Evolutionary conservation across 2,888 invertebrate genomes (phyloP), one percentile per base, ranked within the genome.

Genomic region (Aphodius sticticus): DNA sequence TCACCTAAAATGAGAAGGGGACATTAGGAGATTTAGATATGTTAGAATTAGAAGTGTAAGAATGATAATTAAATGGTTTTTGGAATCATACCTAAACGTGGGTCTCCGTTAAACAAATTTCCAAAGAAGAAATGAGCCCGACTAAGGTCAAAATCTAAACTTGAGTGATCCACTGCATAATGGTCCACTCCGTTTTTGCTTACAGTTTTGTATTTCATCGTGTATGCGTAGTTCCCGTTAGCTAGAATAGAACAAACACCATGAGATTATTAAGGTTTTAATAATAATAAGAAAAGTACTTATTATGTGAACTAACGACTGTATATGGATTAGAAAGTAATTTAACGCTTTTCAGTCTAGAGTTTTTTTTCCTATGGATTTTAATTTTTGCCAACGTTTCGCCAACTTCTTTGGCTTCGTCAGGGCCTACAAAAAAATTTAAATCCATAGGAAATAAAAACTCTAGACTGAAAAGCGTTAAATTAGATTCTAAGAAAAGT

Each of bases 21-120:
- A 69, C 1, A 69, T 69, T 69, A 69, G 3, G 3, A 1, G 69
- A 69, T 69, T 69, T 69, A n/a, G 1, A 69, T 2, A 2, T 69
- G 69, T 69, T 69, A 3, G 1, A 3, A n/a, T 69, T 69, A 69
- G 69, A 69, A 69, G 26, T 2, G 26, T 26, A 26, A 26, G 26
- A 26, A 26, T n/a, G n/a, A 26, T 26, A 2, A 26, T 26, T 26
- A 26, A 26, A 26, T 26, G 1, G 26, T 26, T 2, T 53, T 53
- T 38, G 7, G 35, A 6, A n/a, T 69, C 79, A 81, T 81, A 85
- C 85, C 84, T 81, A 85, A 77, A 38, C 78, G n/a, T 76, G 79
- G 77, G 76, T 84, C 82, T 14, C 84, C 84, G 72, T 83, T 83
- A 76, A 85, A 84, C 14, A 85, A 78, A 78, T 85, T 85, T 15